A percentile compares a stretch with the other conserved stretches of the same genome.
These are phyloP conservation scores for Regulus satrapa DNA, from an alignment of 2,113 vertebrate species.

Conservation along the genomic window DNA sequence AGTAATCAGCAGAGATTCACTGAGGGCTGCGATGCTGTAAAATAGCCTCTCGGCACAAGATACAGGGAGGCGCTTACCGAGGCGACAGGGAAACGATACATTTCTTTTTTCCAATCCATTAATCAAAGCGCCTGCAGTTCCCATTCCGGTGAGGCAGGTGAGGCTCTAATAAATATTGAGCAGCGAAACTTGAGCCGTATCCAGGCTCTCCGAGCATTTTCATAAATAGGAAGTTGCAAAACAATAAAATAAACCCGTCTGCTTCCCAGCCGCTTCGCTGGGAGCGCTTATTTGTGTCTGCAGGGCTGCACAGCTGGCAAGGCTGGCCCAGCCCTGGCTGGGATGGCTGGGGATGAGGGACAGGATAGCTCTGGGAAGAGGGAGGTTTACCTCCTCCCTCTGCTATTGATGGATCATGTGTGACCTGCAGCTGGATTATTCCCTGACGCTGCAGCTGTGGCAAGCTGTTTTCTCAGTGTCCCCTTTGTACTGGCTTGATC, in stretches of 20 bases:
- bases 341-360: background rate
- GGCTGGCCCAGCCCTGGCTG: background rate
- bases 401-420: background rate
- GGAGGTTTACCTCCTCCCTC: background rate
- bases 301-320: background rate
- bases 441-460: background rate
- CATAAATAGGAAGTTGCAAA: slow-evolving; percentile 61
- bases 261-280: background rate
- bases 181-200: slow-evolving; percentile 46
- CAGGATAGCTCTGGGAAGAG: background rate
- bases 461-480: background rate
- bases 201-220: slow-evolving; percentile 45
- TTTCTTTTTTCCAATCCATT: slow-evolving; percentile 55
- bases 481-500: background rate
- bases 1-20: slow-evolving; percentile 51
- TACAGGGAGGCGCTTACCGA: slow-evolving; percentile 55
- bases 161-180: slow-evolving; percentile 63
- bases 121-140: slow-evolving; percentile 51
- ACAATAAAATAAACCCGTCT: background rate
- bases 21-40: slow-evolving; percentile 45
- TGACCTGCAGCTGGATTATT: slow-evolving; percentile 17
- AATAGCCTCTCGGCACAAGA: slow-evolving; percentile 52
- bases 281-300: background rate
- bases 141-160: slow-evolving; percentile 20
- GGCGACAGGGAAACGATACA: slow-evolving; percentile 55